Conservation (phyloP, 2,113 vertebrate genomes). For the Notarius lentiginosus region DNA sequence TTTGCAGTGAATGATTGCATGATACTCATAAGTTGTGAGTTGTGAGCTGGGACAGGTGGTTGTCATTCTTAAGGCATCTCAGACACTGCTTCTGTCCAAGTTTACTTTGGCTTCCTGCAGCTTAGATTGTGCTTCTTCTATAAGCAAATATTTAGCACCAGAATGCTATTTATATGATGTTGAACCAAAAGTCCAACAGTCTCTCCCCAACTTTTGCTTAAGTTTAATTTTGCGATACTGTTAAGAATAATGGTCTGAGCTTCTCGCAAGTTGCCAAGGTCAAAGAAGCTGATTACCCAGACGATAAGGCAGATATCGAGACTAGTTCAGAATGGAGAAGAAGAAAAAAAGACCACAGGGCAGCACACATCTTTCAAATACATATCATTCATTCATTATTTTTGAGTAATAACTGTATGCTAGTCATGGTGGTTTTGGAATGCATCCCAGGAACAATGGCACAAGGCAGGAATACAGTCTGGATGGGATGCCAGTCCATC, state of each 20-base stretch:
- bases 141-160: conserved; percentile 54
- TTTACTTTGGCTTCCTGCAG: conserved; percentile 66
- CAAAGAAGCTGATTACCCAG: neutral
- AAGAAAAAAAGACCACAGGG: neutral
- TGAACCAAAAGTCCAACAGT: neutral
- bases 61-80: conserved; percentile 49
- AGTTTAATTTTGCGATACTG: neutral
- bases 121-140: conserved; percentile 61
- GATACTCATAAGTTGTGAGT: neutral
- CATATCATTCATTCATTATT: neutral
- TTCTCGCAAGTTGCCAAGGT: neutral
- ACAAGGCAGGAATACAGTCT: neutral
- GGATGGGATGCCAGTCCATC: neutral
- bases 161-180: neutral
- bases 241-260: conserved; percentile 48
- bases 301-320: neutral
- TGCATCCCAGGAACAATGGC: neutral
- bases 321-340: neutral
- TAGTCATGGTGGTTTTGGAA: neutral
- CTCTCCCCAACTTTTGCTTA: neutral
- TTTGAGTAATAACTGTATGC: neutral
- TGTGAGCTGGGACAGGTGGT: neutral
- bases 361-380: neutral
- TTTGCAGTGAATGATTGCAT: neutral
- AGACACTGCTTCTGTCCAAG: conserved; percentile 61